Evolutionary conservation across 1,140 invertebrate genomes (phyloP), one percentile per base, ranked within the genome.

Genomic region (Ooceraea biroi): DNA sequence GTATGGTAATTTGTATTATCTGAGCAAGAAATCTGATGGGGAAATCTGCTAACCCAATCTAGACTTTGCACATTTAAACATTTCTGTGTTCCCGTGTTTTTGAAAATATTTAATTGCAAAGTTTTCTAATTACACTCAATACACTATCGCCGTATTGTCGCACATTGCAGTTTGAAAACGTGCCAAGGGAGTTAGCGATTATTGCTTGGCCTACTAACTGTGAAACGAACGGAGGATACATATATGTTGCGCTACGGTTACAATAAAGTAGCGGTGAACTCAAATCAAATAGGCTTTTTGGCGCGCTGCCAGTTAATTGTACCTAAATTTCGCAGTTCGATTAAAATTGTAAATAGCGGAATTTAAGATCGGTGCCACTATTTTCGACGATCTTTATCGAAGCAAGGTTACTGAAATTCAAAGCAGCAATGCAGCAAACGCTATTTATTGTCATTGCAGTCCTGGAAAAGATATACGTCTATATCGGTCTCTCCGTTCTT

Each of bases 111-210:
- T 71, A 8, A 22, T 65, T 63, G 8, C 0, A 55, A 71, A 80
- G 19, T n/a, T 80, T 80, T 71, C 4, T 46, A n/a, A 77, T 5
- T 17, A 8, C 46, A n/a, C 3, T 36, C 36, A 36, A 5, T 0
- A 52, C 17, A 50, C 50, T 76, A 25, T 63, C 19, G 14, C 44
- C 27, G 25, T 1, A 66, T 36, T 82, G 22, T 61, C 44, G 14
- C 36, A 65, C n/a, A 48, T n/a, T 74, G 55, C 12, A 55, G 12
- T 50, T 72, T 88, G 83, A 85, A 88, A 73, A 22, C 22, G 22
- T 74, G 87, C 83, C 86, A 85, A 83, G n/a, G 17, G 48, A 72
- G 60, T 65, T 73, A 82, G 55, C 27, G 12, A 65, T 63, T 68
- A 27, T 52, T 44, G 25, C 19, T 55, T 80, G 17, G 1, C 30